Conservation (phyloP, 2,797 vertebrate species). For the Poliocrania exsul region DNA sequence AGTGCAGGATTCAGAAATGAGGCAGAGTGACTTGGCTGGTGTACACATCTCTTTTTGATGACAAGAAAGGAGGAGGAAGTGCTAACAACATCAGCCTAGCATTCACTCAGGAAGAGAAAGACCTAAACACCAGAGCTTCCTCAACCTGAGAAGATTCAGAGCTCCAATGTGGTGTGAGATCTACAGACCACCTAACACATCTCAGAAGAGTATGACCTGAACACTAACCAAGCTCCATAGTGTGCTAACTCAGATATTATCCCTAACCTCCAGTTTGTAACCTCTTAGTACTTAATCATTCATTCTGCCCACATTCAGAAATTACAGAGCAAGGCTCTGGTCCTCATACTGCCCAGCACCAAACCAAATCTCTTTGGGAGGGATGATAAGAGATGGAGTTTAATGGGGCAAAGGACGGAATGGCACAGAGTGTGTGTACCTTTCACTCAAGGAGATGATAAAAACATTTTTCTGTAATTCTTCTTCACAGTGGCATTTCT, state of each 20-base stretch:
- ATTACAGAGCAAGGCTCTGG: background rate
- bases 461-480: background rate
- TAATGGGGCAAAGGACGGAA: background rate
- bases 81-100: background rate
- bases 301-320: background rate
- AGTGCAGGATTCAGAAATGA: background rate
- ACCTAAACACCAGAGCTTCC: background rate
- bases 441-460: background rate
- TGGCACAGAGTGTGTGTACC: background rate
- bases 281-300: background rate
- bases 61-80: background rate
- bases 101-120: background rate
- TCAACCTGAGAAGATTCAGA: background rate
- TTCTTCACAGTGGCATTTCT: background rate
- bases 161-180: background rate
- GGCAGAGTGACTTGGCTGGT: background rate
- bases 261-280: background rate
- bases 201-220: background rate
- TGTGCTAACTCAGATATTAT: background rate
- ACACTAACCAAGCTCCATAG: background rate
- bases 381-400: background rate
- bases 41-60: background rate
- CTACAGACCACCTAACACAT: background rate
- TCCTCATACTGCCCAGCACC: background rate
- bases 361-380: background rate